Evolutionary conservation across 2,113 vertebrate genomes (phyloP), one percentile per base, ranked within the genome.

Genomic region (Embiotoca jacksoni): DNA sequence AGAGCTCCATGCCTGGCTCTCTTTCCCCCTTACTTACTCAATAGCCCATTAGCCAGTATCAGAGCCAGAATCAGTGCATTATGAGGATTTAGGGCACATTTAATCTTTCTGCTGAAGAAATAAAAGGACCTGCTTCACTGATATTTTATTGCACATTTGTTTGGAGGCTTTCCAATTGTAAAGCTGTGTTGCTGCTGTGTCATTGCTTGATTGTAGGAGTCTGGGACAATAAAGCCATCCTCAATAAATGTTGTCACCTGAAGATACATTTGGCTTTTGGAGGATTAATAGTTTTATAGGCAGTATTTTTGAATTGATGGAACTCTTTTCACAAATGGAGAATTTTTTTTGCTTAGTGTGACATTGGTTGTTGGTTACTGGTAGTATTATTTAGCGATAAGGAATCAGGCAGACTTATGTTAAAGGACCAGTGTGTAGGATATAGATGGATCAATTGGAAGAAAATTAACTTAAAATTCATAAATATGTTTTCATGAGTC

Each of bases 81-180:
- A 67, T 36, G 36, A 55, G 36, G 13, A 58, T 72, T 56, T 47
- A 64, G 44, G 56, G 46, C 62, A 62, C 46, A 47, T 84, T 82
- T 62, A n/a, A 78, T 57, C 41, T 56, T 61, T 69, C 52, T 62
- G 41, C n/a, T 66, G 36, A 67, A 52, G 30, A 78, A 83, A 72
- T 47, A 5, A 71, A 88, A 78, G 64, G 2, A n/a, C 57, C 59
- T 63, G 58, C 50, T 84, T 35, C 57, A 7, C 16, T 78, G 9
- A 75, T 62, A 86, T 70, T 74, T 67, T 62, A 84, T 84, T 62
- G 69, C 5, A 16, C 6, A 2, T 68, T 77, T 63, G 50, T 72
- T 72, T 71, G 39, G 63, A 65, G 58, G 54, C 46, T 64, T 60
- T 73, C 52, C 47, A 33, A 35, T 54, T 65, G 37, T 6, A n/a